Evolutionary conservation across 2,113 vertebrate genomes (phyloP).

Genomic region (Lamprotornis superbus): DNA sequence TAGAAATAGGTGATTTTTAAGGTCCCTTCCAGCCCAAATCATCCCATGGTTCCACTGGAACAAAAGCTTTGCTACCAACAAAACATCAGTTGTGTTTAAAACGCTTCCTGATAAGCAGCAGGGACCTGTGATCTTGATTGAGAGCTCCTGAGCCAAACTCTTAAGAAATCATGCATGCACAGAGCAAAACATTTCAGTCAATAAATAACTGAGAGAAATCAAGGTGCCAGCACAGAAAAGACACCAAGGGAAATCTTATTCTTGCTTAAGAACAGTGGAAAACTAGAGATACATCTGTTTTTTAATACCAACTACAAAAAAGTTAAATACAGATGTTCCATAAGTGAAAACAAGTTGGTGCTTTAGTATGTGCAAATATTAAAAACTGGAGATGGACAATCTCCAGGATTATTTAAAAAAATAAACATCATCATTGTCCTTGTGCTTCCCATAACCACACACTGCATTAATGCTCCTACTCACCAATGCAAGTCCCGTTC

Average conservation of each 20-base stretch:
- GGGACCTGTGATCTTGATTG: background rate
- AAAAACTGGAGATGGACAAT: background rate
- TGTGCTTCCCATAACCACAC: background rate
- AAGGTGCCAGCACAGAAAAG: background rate
- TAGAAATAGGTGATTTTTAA: background rate
- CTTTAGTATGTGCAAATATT: background rate
- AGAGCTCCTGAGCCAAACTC: background rate
- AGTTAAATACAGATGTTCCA: background rate
- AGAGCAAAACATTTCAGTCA: background rate
- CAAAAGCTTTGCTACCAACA: background rate
- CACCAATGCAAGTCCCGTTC: conserved; percentile 91
- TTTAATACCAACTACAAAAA: background rate
- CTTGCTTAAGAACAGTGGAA: background rate
- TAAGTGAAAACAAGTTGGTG: background rate
- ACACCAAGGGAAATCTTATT: background rate
- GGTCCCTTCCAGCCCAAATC: background rate
- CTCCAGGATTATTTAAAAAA: background rate
- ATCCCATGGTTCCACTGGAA: too few relatives aligned
- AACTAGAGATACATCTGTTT: background rate
- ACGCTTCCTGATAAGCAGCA: background rate
- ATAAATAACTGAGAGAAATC: background rate
- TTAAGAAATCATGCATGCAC: background rate
- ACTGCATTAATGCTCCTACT: conserved; percentile 47
- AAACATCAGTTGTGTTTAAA: background rate
- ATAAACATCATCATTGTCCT: background rate